Conservation (phyloP, 2,113 vertebrate species). For the Poeciliopsis occidentalis region DNA sequence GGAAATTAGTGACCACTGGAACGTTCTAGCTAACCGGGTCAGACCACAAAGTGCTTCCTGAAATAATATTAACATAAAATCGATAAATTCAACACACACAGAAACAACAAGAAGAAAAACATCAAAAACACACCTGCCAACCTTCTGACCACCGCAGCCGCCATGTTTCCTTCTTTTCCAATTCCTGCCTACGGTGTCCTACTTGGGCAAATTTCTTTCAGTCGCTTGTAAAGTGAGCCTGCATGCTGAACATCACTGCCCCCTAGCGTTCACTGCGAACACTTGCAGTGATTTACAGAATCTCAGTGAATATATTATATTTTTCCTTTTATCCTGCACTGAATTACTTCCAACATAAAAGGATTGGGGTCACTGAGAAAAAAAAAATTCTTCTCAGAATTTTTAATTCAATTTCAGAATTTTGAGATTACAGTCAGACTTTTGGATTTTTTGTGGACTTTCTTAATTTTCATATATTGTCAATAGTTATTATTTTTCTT, state of each 20-base stretch:
- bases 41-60: background rate
- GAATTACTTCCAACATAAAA: no score
- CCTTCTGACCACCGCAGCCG: conserved; percentile 65
- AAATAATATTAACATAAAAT: background rate
- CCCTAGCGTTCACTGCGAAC: no score
- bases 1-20: background rate
- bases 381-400: no score
- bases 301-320: no score
- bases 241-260: background rate
- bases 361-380: no score
- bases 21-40: background rate
- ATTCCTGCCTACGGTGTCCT: conserved; percentile 40
- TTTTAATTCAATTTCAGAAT: no score
- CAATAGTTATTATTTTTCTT: no score
- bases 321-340: no score
- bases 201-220: conserved; percentile 31
- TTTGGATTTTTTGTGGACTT: no score
- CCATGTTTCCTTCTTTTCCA: conserved; percentile 64
- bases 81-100: background rate
- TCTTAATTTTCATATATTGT: no score
- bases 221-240: background rate
- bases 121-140: conserved; percentile 59
- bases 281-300: no score
- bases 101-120: conserved; percentile 4
- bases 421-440: no score